Percentiles rank a stretch among this genome's conserved stretches.
phyloP scores from a whole-genome alignment of 2,888 invertebrate genomes.

The Spialia ferax region DNA sequence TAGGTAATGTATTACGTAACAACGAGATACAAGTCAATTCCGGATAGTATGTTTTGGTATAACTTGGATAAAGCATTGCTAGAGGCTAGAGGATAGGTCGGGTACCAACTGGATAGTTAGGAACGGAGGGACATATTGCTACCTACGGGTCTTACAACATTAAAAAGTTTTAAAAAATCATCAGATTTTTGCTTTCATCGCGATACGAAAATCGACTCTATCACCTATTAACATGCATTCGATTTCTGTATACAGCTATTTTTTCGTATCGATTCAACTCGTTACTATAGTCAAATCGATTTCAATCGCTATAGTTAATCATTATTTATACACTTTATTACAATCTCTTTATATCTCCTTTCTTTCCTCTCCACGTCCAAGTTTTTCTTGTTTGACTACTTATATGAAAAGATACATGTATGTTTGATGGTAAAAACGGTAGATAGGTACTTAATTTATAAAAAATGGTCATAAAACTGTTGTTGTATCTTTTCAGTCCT shows the following conservation, averaged over 20 bases:
- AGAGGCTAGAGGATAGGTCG: background rate
- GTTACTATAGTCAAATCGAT: too few relatives aligned
- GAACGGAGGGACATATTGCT: constrained; percentile 23
- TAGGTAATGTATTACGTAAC: constrained; percentile 30
- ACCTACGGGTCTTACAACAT: background rate
- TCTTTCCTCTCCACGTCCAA: background rate
- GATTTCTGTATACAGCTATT: too few relatives aligned
- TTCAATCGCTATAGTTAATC: too few relatives aligned
- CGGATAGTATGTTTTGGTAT: constrained; percentile 25
- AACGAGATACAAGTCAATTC: constrained; percentile 45
- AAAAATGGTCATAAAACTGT: too few relatives aligned
- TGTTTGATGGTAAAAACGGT: too few relatives aligned
- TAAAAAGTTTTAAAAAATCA: background rate
- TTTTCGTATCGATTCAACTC: too few relatives aligned
- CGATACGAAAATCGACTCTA: background rate
- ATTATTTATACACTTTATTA: too few relatives aligned
- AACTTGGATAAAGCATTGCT: constrained; percentile 1
- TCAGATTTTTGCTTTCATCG: background rate
- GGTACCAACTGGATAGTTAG: constrained; percentile 13
- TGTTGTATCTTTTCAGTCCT: background rate
- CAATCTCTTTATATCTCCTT: background rate
- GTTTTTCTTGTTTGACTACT: too few relatives aligned
- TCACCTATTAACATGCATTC: too few relatives aligned
- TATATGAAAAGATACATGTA: too few relatives aligned
- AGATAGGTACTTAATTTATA: too few relatives aligned